A percentile compares a stretch with the other conserved stretches of the same genome.
phyloP scores from a whole-genome alignment of 2,888 invertebrate genomes.

The Aporophyla lueneburgensis region DNA sequence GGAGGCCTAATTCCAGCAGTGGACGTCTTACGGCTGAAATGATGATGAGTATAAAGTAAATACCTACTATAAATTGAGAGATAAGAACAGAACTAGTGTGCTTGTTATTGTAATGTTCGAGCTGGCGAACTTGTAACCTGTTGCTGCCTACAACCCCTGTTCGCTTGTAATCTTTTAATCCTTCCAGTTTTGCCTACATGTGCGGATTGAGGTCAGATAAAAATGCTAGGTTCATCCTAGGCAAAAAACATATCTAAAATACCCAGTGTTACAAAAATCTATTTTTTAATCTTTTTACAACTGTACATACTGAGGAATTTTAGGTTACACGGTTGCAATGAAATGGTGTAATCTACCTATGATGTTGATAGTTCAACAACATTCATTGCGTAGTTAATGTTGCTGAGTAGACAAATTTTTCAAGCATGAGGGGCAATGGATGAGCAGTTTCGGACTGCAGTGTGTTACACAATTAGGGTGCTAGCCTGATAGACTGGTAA shows the following conservation, averaged over 20 bases:
- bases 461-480: not conserved
- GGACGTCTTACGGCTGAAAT: too few species aligned
- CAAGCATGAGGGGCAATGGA: not conserved
- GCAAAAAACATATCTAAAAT: not conserved
- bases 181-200: constrained; percentile 21
- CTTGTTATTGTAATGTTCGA: constrained; percentile 32
- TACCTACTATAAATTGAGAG: not conserved
- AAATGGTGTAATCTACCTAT: too few species aligned
- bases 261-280: not conserved
- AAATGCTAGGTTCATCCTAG: not conserved
- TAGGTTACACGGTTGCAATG: not conserved
- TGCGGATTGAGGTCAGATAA: constrained; percentile 32
- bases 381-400: not conserved
- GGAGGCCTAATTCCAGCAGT: too few species aligned
- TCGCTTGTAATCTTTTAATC: constrained; percentile 55
- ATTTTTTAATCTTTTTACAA: not conserved
- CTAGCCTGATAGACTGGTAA: not conserved
- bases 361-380: not conserved
- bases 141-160: constrained; percentile 26
- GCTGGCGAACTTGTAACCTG: constrained; percentile 29
- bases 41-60: too few species aligned
- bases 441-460: not conserved
- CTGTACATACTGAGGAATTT: not conserved
- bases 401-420: not conserved
- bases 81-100: constrained; percentile 3